These are phyloP conservation scores for Pipistrellus pipistrellus DNA, from an alignment of 2,797 vertebrate species.

Conservation along the genomic window DNA sequence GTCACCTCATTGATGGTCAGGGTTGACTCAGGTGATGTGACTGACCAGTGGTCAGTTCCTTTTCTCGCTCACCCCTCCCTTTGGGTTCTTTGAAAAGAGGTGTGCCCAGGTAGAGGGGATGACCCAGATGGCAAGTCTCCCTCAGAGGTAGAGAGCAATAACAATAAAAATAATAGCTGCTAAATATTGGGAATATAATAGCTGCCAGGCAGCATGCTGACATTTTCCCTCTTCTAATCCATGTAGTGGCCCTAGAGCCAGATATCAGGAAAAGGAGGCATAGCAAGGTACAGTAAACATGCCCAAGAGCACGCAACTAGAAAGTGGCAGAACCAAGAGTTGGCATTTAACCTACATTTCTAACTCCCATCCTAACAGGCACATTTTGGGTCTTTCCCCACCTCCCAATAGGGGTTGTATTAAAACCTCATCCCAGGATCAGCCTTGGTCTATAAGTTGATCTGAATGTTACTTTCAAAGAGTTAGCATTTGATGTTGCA, in stretches of 20 bases:
- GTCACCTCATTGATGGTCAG: background rate
- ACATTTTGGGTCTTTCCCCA: background rate
- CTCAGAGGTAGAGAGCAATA: background rate
- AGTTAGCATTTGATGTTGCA: background rate
- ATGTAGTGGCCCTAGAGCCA: background rate
- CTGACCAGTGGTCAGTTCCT: background rate
- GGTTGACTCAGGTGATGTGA: background rate
- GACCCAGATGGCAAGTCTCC: background rate
- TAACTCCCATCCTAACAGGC: background rate
- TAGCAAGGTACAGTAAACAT: background rate
- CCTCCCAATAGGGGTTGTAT: background rate
- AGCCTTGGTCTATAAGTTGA: background rate
- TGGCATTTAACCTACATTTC: background rate
- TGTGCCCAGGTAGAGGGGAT: background rate
- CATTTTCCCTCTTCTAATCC: conserved; percentile 28
- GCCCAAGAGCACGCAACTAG: background rate
- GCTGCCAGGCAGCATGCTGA: background rate
- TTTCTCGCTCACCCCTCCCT: background rate
- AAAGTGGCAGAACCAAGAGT: conserved; percentile 1
- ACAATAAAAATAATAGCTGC: background rate
- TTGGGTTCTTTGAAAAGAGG: background rate
- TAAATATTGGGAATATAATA: background rate
- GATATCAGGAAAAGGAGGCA: background rate
- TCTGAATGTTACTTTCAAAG: background rate
- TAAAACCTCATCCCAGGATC: background rate